Conservation (phyloP, 2,113 vertebrate genomes). For the Gnathonemus echidnorhynchus region DNA sequence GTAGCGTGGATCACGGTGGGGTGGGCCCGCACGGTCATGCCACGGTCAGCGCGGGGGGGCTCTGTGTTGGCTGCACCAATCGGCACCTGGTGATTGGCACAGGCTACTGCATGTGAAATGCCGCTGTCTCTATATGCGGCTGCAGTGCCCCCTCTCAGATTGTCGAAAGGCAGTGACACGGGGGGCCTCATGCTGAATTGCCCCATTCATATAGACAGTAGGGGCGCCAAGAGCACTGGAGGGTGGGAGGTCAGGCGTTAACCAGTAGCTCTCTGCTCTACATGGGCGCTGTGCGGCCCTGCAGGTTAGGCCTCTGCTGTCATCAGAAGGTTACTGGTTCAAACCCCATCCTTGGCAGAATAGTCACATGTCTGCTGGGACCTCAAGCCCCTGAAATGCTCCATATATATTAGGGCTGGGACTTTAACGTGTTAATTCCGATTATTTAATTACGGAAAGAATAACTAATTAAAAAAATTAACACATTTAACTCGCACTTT, state of each 20-base stretch:
- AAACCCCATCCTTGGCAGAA: no score
- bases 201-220: background rate
- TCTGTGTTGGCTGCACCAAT: background rate
- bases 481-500: no score
- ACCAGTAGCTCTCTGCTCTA: background rate
- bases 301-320: no score
- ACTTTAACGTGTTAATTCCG: no score
- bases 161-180: no score
- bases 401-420: no score
- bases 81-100: background rate
- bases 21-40: background rate
- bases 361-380: no score
- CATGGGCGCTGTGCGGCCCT: no score
- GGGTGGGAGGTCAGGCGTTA: background rate
- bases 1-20: background rate
- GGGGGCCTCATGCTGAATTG: background rate
- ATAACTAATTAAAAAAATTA: no score
- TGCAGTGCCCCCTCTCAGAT: background rate
- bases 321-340: no score
- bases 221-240: background rate
- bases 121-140: background rate
- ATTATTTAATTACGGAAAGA: no score
- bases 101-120: background rate
- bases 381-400: no score
- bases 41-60: background rate